Conservation (phyloP, 2,797 vertebrate species). For the Capromys pilorides region DNA sequence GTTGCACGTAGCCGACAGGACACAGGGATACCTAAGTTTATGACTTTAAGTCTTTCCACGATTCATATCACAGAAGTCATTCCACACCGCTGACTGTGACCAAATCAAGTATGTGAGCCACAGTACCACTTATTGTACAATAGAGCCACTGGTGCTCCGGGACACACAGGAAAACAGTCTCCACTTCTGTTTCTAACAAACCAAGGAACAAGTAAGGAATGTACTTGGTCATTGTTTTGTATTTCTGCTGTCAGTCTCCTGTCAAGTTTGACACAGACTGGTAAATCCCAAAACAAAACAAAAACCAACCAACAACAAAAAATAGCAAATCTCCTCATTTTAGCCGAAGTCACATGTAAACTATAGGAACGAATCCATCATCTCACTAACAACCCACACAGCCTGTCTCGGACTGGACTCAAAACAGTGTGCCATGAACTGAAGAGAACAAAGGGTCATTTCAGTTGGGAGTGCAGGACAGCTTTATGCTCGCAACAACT, state of each 20-base stretch:
- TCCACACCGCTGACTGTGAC: neutral
- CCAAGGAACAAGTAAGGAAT: neutral
- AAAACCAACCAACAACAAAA: neutral
- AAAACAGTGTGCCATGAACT: neutral
- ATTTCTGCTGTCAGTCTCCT: neutral
- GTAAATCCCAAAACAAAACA: neutral
- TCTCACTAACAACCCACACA: neutral
- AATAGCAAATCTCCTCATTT: neutral
- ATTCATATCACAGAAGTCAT: neutral
- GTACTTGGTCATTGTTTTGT: neutral
- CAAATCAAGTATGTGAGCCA: neutral
- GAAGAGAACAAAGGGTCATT: neutral
- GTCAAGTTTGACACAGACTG: slow-evolving; percentile 9
- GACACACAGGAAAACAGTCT: neutral
- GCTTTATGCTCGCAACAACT: neutral
- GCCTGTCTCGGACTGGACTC: neutral
- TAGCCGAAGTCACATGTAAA: neutral
- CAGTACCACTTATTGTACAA: neutral
- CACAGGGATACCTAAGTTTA: neutral
- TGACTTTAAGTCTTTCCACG: neutral
- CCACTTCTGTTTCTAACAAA: neutral
- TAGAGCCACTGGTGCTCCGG: neutral
- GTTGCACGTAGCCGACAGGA: neutral
- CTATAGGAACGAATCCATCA: neutral
- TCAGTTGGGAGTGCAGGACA: neutral